Base-by-base conservation (phyloP, 2,888 invertebrate species). In the Gymnosoma rotundatum region DNA sequence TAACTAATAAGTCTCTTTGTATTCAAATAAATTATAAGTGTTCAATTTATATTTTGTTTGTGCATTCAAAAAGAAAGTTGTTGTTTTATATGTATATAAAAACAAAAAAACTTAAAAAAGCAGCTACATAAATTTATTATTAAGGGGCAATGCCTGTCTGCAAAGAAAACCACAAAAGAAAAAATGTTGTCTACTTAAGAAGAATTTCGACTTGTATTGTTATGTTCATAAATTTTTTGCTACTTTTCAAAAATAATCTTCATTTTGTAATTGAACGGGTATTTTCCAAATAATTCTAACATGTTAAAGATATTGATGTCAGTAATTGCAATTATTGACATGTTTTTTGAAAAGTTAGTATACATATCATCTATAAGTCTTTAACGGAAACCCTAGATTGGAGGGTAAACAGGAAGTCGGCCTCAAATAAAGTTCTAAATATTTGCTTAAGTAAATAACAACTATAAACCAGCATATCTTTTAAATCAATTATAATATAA, bases 21-120 rank as follows among this genome's bases (percentile, higher is more conserved):
- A 64, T 75, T 64, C 18, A 45, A 64, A 75, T 74, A 54, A 61
- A 54, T 36, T 45, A 32, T 61, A 36, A 21, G 64, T 76, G 58
- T 64, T 72, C 20, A 64, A 70, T 60, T 52, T 58, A 38, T 74
- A 63, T 75, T 75, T 70, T 58, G 64, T 78, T 73, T 73, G 66
- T 73, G 73, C 50, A 79, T 66, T 36, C 50, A 67, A 81, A 82
- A 69, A 76, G 70, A 76, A 81, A 76, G 75, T 45, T 76, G 16
- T 76, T 64, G 21, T 76, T 64, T 21, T 61, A 52, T 7, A 3
- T 8, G 2, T 4, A 25, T 4, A 25, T 25, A 25, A 21, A 48
- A 50, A 48, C 58, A 21, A 48, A 50, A 48, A 66, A 60, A 58
- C 12, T 73, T 7, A 4, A 45, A 42, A 42, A 42, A 42, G 42